Conservation (phyloP, 30 jellyfish, hydroid and myxozoan species). For the Aurelia aurita region DNA sequence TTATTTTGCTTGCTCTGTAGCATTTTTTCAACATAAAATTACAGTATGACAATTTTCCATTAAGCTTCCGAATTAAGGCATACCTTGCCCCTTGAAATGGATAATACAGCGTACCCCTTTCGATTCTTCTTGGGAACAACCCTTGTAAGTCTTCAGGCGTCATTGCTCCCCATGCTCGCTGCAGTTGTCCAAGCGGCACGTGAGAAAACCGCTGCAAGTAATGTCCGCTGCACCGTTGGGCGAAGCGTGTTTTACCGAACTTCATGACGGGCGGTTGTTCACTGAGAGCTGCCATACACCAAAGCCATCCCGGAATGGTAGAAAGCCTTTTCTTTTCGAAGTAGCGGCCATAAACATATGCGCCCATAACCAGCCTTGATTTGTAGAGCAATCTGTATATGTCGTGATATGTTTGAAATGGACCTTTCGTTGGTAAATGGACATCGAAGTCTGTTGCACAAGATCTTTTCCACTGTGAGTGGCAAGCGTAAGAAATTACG, state of each 20-base stretch:
- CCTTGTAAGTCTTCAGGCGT: conserved; percentile 54
- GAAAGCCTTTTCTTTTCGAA: conserved; percentile 47
- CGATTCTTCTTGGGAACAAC: conserved; percentile 78
- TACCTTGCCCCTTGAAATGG: conserved; percentile 76
- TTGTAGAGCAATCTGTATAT: conserved; percentile 64
- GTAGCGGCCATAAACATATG: conserved; percentile 71
- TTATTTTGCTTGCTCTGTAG: conserved; percentile 64
- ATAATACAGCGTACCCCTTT: conserved; percentile 82
- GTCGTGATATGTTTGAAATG: conserved; percentile 59
- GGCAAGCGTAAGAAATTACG: conserved; percentile 16
- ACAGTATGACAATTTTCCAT: conserved; percentile 40
- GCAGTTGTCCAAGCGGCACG: conserved; percentile 75
- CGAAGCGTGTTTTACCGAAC: conserved; percentile 65
- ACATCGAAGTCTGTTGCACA: conserved; percentile 72
- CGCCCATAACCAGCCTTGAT: conserved; percentile 83
- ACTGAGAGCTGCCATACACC: conserved; percentile 90
- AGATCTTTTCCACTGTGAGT: conserved; percentile 60
- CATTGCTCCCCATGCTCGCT: conserved; percentile 49
- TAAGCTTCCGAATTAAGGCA: conserved; percentile 70
- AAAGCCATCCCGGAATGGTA: conserved; percentile 78
- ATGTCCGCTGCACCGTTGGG: conserved; percentile 73
- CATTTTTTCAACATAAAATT: conserved; percentile 67
- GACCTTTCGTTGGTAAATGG: conserved; percentile 44
- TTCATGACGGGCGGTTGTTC: conserved; percentile 85
- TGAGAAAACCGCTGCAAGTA: conserved; percentile 71